Conservation (phyloP, 35 echinoderm and acorn worm species). For the Holothuria glaberrima region DNA sequence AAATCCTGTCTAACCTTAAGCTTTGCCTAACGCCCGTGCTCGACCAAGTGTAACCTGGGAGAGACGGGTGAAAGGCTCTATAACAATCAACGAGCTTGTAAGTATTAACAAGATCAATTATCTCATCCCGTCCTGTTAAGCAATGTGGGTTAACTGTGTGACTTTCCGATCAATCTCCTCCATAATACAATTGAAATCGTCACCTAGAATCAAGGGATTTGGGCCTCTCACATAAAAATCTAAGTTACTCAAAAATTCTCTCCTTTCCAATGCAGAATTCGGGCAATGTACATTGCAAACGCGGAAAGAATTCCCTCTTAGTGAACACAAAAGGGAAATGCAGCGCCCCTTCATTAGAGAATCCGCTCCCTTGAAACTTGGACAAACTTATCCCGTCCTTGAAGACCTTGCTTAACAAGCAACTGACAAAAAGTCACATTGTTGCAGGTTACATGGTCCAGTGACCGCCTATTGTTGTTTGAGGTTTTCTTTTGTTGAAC, state of each 20-base stretch:
- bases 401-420: too few species aligned
- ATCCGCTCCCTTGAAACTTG: too few species aligned
- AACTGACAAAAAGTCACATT: too few species aligned
- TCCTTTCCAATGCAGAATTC: background rate
- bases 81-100: slow-evolving; percentile 1
- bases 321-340: background rate
- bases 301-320: background rate
- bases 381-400: too few species aligned
- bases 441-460: too few species aligned
- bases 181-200: background rate
- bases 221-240: background rate
- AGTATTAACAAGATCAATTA: background rate
- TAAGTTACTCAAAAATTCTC: background rate
- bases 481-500: too few species aligned
- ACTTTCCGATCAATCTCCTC: background rate
- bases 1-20: background rate
- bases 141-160: background rate
- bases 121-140: background rate
- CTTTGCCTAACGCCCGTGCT: background rate
- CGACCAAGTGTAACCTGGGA: background rate
- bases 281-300: background rate
- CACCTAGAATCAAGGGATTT: background rate
- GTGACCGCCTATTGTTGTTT: too few species aligned
- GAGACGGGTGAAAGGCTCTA: background rate
- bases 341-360: background rate